Base-by-base conservation (phyloP, 1,140 invertebrate genomes). In the Trinorchestia longiramus region DNA sequence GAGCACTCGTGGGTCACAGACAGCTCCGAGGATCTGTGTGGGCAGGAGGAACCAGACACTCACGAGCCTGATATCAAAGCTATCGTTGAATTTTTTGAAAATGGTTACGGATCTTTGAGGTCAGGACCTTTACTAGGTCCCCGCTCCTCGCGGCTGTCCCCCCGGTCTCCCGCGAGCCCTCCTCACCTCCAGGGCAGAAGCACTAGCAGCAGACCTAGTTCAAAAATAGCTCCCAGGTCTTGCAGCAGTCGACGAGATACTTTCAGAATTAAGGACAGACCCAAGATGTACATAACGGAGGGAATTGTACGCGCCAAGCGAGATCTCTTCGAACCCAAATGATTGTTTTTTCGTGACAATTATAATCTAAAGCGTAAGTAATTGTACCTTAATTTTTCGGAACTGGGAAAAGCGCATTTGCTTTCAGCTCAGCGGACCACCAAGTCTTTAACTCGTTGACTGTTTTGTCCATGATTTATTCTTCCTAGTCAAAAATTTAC, bases 31-130 rank as follows among this genome's bases (percentile, higher is more conserved):
- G 98, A 99, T 97, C 98, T 99, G 42, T 98, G 98, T 17, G 98
- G 98, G 97, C 97, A 98, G 15, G 98, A 98, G 0, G 96, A 96
- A 94, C 98, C 95, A 45, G 96, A 96, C 57, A 96, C 96, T 57
- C 96, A 96, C 62, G 96, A 96, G 41, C 96, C 92, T 77, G 97
- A 99, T 97, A 99, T 99, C 95, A 98, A 98, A 87, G 98, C 98
- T 97, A 99, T 99, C 96, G 98, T 99, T 28, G 98, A 99, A 96
- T 99, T 99, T 97, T 99, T 99, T 97, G 98, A 99, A 97, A 97
- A 98, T 40, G 98, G 96, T 42, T 96, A 96, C 95, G 96, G 96
- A 41, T 96, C 95, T 90, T 96, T 96, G 44, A 43, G 96, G 19
- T 62, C 87, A 15, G 96, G 96, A 28, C 92, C 96, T 42, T 95